Conservation (phyloP, 2,797 vertebrate species). For the Pempheris klunzingeri region DNA sequence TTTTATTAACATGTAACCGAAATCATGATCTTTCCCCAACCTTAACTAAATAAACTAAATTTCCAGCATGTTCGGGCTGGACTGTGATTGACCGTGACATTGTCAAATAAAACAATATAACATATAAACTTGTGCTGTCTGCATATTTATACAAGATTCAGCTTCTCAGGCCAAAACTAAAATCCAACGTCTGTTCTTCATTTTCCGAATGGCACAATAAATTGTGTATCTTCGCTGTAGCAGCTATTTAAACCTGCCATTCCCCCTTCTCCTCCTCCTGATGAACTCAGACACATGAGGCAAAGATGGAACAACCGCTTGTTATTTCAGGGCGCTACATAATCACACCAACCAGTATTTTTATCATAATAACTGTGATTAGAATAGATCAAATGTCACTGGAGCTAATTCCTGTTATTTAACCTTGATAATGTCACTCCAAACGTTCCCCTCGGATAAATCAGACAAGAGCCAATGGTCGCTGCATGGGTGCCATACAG, state of each 20-base stretch:
- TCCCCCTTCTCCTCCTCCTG: neutral
- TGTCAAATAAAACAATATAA: neutral
- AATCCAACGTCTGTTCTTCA: neutral
- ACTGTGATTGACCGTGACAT: no score
- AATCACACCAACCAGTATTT: slow-evolving; percentile 39
- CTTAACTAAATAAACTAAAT: no score
- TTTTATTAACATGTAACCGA: no score
- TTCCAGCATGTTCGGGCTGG: no score
- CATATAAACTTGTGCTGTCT: neutral
- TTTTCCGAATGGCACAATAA: neutral
- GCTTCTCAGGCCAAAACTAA: no score
- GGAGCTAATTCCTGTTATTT: slow-evolving; percentile 44
- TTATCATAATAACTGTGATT: slow-evolving; percentile 42
- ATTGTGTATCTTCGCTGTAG: slow-evolving; percentile 1
- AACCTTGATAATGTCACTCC: slow-evolving; percentile 36
- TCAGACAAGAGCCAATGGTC: neutral
- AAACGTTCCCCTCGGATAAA: neutral
- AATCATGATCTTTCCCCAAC: no score
- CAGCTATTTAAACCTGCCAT: slow-evolving; percentile 13
- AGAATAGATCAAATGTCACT: slow-evolving; percentile 32
- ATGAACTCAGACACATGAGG: slow-evolving; percentile 3
- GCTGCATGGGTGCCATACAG: neutral
- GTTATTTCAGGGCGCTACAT: slow-evolving; percentile 19
- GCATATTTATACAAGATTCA: no score
- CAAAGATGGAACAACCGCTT: slow-evolving; percentile 13